Conservation (phyloP, 2,113 vertebrate genomes). For the Balaenoptera acutorostrata region DNA sequence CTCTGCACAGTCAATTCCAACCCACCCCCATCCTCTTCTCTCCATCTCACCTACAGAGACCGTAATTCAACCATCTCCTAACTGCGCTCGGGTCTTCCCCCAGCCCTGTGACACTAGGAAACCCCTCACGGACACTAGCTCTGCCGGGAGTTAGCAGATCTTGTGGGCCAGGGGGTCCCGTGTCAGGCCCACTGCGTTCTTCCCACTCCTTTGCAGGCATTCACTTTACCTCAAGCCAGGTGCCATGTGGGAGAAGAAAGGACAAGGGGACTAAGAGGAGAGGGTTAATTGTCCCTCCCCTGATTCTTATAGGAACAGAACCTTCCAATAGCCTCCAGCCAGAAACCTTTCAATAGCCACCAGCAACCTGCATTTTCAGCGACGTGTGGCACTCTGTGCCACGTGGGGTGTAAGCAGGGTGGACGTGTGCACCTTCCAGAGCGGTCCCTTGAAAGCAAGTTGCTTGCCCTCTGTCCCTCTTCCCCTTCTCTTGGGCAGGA, state of each 20-base stretch:
- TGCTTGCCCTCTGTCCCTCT: background rate
- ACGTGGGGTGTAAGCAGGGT: background rate
- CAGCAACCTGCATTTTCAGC: background rate
- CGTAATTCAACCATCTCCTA: background rate
- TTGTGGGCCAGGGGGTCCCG: background rate
- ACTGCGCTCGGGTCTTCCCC: background rate
- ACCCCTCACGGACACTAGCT: background rate
- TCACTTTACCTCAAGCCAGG: background rate
- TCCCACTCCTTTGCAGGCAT: background rate
- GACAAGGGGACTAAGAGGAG: background rate
- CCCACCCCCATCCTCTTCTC: background rate
- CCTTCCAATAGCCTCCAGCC: background rate
- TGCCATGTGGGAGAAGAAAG: background rate
- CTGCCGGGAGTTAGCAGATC: background rate
- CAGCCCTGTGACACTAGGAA: background rate
- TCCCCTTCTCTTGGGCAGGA: background rate
- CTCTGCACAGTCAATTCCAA: background rate
- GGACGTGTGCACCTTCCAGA: background rate
- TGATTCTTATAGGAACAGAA: background rate
- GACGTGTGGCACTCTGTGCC: accelerated
- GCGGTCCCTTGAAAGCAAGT: background rate
- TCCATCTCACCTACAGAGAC: accelerated
- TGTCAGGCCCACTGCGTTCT: background rate
- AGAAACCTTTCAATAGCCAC: too few relatives aligned
- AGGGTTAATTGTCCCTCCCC: background rate